Percentiles rank a stretch among this genome's conserved stretches.
Evolutionary conservation across 2,113 vertebrate species (phyloP).

Genomic region (Nycticebus coucang): DNA sequence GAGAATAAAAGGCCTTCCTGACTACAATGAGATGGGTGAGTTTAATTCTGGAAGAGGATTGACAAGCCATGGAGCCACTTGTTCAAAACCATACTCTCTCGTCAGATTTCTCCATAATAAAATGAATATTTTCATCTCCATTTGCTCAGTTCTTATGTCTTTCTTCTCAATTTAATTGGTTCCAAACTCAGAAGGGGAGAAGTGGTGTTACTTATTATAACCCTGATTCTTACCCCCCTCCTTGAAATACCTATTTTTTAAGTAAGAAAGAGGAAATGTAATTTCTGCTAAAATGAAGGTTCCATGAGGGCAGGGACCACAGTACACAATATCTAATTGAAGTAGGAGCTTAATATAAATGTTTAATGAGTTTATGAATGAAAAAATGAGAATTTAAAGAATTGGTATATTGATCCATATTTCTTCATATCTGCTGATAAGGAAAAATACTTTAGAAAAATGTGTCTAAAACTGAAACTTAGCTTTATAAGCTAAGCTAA

Average conservation of each 20-base stretch:
- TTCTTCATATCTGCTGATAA: neutral
- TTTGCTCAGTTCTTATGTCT: neutral
- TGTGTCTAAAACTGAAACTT: neutral
- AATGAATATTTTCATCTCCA: neutral
- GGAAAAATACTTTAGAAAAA: neutral
- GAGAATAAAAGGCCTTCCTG: neutral
- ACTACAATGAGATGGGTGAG: fast-evolving
- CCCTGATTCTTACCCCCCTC: neutral
- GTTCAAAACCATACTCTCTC: neutral
- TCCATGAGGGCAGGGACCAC: neutral
- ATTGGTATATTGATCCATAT: neutral
- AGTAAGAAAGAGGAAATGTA: neutral
- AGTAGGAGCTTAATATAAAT: neutral
- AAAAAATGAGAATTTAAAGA: neutral
- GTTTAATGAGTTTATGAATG: neutral
- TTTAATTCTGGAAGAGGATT: neutral
- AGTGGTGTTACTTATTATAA: neutral
- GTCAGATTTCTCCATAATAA: neutral
- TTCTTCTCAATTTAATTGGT: neutral
- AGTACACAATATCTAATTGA: neutral
- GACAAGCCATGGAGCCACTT: neutral
- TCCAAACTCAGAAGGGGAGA: neutral
- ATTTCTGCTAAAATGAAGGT: neutral
- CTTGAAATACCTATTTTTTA: neutral
- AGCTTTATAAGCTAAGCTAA: neutral